A percentile compares a stretch with the other conserved stretches of the same genome.
These are phyloP conservation scores for Notamacropus eugenii DNA, from an alignment of 2,797 vertebrate species.

Conservation along the genomic window DNA sequence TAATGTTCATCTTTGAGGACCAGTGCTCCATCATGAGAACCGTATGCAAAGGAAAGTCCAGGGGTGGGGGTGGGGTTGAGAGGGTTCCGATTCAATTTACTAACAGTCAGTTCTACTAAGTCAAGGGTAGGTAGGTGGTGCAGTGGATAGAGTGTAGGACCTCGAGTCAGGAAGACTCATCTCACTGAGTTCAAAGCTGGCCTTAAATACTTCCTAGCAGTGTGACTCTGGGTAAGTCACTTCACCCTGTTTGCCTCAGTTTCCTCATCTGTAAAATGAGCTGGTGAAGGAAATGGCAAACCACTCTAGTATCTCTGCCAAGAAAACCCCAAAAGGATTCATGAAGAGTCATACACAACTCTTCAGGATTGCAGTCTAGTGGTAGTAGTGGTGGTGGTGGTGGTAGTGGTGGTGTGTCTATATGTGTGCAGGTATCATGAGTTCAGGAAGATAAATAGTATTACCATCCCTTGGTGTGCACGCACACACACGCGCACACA, in stretches of 20 bases:
- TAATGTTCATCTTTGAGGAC: slow-evolving; percentile 10
- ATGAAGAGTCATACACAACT: neutral
- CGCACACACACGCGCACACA: no score
- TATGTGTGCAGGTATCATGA: no score
- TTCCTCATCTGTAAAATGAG: neutral
- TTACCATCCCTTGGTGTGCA: neutral
- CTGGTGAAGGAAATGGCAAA: neutral
- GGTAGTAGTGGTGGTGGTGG: neutral
- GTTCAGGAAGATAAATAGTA: neutral
- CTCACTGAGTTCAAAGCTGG: neutral
- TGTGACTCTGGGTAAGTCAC: neutral
- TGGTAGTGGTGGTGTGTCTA: no score
- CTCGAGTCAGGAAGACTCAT: neutral
- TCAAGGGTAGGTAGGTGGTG: neutral
- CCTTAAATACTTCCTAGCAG: neutral
- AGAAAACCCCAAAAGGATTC: neutral
- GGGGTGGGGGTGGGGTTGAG: neutral
- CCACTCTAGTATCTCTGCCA: neutral
- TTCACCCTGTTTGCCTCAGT: neutral
- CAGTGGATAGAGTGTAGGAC: no score
- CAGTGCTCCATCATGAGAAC: slow-evolving; percentile 40
- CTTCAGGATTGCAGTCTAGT: neutral
- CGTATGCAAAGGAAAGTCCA: neutral
- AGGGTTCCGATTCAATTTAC: neutral
- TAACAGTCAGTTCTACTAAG: neutral